These are phyloP conservation scores for Cerceris ruficornis DNA, from an alignment of 2,888 invertebrate species.

Conservation along the genomic window DNA sequence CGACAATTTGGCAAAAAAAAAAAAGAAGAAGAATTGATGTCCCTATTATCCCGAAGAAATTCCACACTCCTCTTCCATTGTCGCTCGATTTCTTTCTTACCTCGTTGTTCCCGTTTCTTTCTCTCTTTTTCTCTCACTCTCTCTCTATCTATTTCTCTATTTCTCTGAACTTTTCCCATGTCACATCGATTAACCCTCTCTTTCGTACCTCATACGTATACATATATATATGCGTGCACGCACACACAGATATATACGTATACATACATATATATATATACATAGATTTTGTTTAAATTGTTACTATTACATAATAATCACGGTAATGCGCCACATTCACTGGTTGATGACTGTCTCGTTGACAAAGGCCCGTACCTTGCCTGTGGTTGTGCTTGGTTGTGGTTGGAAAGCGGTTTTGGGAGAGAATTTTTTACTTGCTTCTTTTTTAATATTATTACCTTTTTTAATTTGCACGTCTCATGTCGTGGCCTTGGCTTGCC, in stretches of 20 bases:
- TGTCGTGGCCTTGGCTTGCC: constrained; percentile 82
- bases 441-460: constrained; percentile 77
- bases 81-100: not conserved
- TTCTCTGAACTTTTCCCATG: constrained; percentile 3
- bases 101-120: not conserved
- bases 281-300: constrained; percentile 68
- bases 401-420: constrained; percentile 81
- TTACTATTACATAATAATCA: constrained; percentile 79
- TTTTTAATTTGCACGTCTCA: constrained; percentile 81
- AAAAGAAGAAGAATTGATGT: not conserved
- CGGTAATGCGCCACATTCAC: constrained; percentile 80
- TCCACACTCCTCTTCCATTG: not conserved
- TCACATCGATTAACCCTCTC: constrained; percentile 55
- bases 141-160: not conserved
- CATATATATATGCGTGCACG: constrained; percentile 41
- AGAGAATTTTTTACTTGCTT: constrained; percentile 81
- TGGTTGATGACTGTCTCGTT: constrained; percentile 80
- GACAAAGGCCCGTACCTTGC: constrained; percentile 80
- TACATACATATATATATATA: constrained; percentile 44
- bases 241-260: constrained; percentile 26
- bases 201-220: constrained; percentile 68
- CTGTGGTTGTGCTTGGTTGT: constrained; percentile 82
- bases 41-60: not conserved
- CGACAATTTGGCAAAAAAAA: not conserved
- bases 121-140: not conserved